A percentile compares a stretch with the other conserved stretches of the same genome.
Conservation (phyloP, 2,113 vertebrate species). For the Pyrgilauda ruficollis region DNA sequence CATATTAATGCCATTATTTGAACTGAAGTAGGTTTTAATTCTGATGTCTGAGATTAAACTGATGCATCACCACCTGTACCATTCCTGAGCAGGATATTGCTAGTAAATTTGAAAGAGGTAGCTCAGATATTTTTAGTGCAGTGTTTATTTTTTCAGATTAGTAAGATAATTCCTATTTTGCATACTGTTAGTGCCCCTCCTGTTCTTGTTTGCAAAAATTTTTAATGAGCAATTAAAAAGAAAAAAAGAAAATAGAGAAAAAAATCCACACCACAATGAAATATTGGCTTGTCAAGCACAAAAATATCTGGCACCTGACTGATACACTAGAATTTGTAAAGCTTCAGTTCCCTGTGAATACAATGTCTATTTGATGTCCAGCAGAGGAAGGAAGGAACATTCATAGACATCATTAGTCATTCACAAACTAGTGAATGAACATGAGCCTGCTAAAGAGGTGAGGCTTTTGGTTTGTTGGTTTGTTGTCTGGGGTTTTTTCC, state of each 20-base stretch:
- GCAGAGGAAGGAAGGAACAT: neutral
- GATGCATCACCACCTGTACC: neutral
- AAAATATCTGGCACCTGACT: neutral
- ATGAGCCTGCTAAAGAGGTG: neutral
- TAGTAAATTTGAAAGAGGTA: neutral
- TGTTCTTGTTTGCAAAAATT: neutral
- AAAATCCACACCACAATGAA: neutral
- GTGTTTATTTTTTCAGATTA: neutral
- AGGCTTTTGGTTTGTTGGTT: neutral
- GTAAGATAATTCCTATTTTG: neutral
- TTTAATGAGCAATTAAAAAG: neutral
- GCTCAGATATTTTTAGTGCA: neutral
- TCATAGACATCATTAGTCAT: neutral
- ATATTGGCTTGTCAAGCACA: neutral
- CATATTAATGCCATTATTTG: neutral
- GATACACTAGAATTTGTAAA: neutral
- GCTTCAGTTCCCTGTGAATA: neutral
- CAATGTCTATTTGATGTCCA: neutral
- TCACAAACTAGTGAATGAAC: neutral
- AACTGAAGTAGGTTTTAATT: neutral
- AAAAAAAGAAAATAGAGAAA: neutral
- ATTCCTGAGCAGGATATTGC: fast-evolving
- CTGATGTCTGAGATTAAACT: neutral
- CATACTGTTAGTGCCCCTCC: neutral
- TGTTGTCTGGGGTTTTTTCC: fast-evolving